Evolutionary conservation across 2,888 invertebrate species (phyloP).

Genomic region (Volucella zonaria): DNA sequence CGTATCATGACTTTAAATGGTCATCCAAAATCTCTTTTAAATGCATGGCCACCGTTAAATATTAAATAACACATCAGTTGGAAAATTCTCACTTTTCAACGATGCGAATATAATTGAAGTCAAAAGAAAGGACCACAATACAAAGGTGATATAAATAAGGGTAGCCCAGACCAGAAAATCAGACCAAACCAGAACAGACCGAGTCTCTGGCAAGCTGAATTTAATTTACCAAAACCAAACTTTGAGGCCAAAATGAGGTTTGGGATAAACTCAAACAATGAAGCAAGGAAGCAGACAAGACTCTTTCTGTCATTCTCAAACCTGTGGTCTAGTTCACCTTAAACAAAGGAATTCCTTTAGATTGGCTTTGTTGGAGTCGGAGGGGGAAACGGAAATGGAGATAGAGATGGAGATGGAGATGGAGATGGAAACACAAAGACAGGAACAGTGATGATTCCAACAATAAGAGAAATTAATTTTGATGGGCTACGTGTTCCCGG

Average conservation of each 20-base stretch:
- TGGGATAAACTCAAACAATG: conserved; percentile 48
- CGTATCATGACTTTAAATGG: conserved; percentile 1
- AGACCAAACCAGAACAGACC: neutral
- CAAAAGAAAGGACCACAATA: conserved; percentile 13
- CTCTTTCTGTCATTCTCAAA: conserved; percentile 12
- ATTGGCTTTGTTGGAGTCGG: neutral
- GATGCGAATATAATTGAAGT: conserved; percentile 17
- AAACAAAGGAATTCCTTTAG: conserved; percentile 34
- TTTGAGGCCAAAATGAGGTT: conserved; percentile 54
- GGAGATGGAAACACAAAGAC: neutral
- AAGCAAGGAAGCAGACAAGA: conserved; percentile 6
- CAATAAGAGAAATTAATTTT: conserved; percentile 30
- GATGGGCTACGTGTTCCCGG: conserved; percentile 19
- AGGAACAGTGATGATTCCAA: neutral
- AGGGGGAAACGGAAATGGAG: neutral
- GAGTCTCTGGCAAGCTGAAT: neutral
- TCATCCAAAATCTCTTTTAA: conserved; percentile 18
- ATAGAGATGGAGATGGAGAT: neutral
- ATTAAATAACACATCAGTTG: conserved; percentile 26
- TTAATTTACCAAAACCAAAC: conserved; percentile 46
- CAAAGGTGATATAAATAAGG: conserved; percentile 16
- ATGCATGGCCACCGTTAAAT: neutral
- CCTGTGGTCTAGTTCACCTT: conserved; percentile 1
- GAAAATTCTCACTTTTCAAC: conserved; percentile 35
- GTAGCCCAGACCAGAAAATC: conserved; percentile 1